Evolutionary conservation across 92 coral and sea anemone species (phyloP).

Genomic region (Nematostella vectensis): DNA sequence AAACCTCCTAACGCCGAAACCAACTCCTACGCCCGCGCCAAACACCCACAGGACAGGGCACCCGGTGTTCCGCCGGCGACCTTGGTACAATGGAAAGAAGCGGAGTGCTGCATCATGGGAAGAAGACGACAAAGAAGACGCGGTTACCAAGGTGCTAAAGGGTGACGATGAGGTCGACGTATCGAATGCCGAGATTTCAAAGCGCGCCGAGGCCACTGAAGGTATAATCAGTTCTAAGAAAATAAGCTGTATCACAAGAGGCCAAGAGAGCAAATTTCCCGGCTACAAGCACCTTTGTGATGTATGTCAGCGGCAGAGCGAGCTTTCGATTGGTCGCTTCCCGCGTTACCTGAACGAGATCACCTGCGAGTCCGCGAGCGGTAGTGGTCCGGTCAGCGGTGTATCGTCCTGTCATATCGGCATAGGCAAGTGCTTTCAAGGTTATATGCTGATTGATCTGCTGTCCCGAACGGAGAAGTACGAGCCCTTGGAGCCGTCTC

Average conservation of each 20-base stretch:
- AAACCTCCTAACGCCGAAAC: slow-evolving; percentile 18
- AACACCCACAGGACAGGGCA: background rate
- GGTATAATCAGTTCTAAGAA: slow-evolving; percentile 7
- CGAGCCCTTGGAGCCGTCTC: slow-evolving; percentile 9
- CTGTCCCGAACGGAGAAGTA: slow-evolving; percentile 12
- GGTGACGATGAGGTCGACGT: background rate
- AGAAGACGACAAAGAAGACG: slow-evolving; percentile 1
- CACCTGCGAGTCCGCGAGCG: slow-evolving; percentile 37
- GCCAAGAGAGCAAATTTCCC: background rate
- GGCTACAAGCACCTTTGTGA: slow-evolving; percentile 32
- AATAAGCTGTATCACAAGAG: slow-evolving; percentile 10
- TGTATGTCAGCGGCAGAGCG: slow-evolving; percentile 26
- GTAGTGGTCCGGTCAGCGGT: slow-evolving; percentile 3
- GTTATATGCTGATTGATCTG: slow-evolving; percentile 13
- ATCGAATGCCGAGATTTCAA: background rate
- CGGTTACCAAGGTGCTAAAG: background rate
- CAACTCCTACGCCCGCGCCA: slow-evolving; percentile 6
- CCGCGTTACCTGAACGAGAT: slow-evolving; percentile 59
- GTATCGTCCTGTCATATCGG: background rate
- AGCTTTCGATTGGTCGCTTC: slow-evolving; percentile 27
- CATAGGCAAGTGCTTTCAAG: slow-evolving; percentile 11
- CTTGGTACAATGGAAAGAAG: slow-evolving; percentile 1
- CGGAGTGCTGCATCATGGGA: background rate
- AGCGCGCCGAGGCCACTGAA: background rate
- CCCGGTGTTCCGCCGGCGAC: slow-evolving; percentile 12